Evolutionary conservation across 1,140 invertebrate species (phyloP).

Genomic region (Heliconius melpomene): DNA sequence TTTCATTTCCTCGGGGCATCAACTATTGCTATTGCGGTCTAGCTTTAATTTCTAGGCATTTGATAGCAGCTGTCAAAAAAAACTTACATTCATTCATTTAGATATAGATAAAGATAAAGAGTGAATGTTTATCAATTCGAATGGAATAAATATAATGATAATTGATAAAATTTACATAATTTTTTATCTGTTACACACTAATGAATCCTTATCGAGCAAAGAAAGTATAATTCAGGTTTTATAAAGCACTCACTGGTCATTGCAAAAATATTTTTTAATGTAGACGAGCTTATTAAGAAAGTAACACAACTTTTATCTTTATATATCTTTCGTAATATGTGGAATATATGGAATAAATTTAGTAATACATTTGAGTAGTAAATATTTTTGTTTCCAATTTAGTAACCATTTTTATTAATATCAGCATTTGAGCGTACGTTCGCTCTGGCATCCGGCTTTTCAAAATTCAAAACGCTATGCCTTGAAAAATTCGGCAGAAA

Average conservation of each 20-base stretch:
- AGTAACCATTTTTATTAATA: no score
- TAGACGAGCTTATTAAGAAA: neutral
- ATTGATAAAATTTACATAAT: neutral
- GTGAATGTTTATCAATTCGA: neutral
- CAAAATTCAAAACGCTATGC: no score
- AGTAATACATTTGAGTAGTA: no score
- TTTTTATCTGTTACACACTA: neutral
- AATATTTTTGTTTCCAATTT: no score
- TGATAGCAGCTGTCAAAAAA: constrained; percentile 13
- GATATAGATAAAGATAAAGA: constrained; percentile 3
- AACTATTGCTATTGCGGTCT: constrained; percentile 15
- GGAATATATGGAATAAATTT: neutral
- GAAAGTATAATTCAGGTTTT: constrained; percentile 5
- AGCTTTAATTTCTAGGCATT: constrained; percentile 13
- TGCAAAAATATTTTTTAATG: neutral
- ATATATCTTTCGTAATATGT: neutral
- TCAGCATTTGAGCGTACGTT: no score
- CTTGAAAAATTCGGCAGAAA: no score
- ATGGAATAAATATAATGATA: neutral
- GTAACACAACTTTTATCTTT: neutral
- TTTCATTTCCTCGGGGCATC: constrained; percentile 28
- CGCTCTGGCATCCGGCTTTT: no score
- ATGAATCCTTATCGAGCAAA: constrained; percentile 4
- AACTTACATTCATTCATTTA: neutral
- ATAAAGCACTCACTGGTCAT: neutral